Base-by-base conservation (phyloP, 2,113 vertebrate species). In the Rallus limicola region DNA sequence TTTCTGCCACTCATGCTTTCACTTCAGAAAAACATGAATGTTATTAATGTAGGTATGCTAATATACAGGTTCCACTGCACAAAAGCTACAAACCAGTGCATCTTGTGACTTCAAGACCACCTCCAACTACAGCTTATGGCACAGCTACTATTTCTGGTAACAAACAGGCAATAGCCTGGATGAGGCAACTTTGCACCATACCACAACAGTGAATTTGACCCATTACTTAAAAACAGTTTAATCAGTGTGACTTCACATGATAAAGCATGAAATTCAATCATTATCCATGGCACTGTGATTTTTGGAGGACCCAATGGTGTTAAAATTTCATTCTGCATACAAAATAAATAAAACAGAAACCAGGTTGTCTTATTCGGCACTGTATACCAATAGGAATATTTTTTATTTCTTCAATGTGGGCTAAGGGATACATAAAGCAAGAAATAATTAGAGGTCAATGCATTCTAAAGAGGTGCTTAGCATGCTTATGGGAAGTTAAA, bases 381-480 rank as follows among this genome's bases (percentile, higher is more conserved):
- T 64, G 12, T 65, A 81, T 28, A 90, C 53, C 72, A 90, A 60
- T 34, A 92, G 26, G 34, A 75, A 60, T 76, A 62, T 82, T 79
- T 68, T 92, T 90, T n/a, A 88, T 86, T 86, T 68, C 80, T 62
- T 71, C 72, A 92, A 70, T 93, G 93, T 86, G 93, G 82, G 95
- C 93, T 96, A 86, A 89, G 93, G 93, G 95, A 97, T 92, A 82
- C 88, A 96, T 96, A 94, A 95, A 95, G 56, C 74, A 87, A 91
- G 94, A 90, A 96, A 82, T 92, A 95, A 95, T 92, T 81, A 97
- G 86, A 96, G 96, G 95, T 95, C 94, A 96, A 59, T 87, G 91
- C 40, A 85, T 96, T 94, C 59, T 95, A 77, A 94, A 95, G 86
- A 95, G 92, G 63, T 93, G 64, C 75, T 97, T 96, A 95, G 91